Percentiles rank a stretch among this genome's conserved stretches.
These are phyloP conservation scores for Vannuccia rotundouncinata DNA, from an alignment of 2,888 invertebrate species.

Conservation along the genomic window DNA sequence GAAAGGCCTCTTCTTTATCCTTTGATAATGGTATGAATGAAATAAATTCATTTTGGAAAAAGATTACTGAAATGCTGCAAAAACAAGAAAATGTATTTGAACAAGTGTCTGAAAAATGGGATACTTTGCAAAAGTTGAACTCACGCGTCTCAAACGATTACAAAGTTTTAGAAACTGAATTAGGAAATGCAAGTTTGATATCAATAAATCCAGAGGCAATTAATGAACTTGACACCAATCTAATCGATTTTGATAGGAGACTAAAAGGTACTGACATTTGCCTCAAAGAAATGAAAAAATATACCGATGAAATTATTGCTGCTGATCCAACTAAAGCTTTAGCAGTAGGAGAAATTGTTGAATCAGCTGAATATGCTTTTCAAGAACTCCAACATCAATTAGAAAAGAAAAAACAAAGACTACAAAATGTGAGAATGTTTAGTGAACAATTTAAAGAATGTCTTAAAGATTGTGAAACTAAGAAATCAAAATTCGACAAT, in stretches of 20 bases:
- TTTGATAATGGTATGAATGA: background rate
- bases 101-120: slow-evolving; percentile 11
- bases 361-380: background rate
- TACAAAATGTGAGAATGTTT: background rate
- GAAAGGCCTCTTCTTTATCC: background rate
- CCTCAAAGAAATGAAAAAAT: background rate
- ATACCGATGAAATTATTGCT: background rate
- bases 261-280: background rate
- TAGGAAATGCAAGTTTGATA: background rate
- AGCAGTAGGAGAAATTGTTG: background rate
- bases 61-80: background rate
- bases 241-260: background rate
- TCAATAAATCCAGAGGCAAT: background rate
- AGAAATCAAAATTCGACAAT: background rate
- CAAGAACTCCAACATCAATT: background rate
- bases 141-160: background rate
- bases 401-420: background rate
- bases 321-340: background rate
- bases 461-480: background rate
- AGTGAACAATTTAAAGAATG: background rate
- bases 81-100: background rate
- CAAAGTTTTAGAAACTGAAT: background rate
- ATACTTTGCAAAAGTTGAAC: background rate
- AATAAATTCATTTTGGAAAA: background rate
- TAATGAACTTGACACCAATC: background rate